These are phyloP conservation scores for Xylocampa areola DNA, from an alignment of 2,888 invertebrate genomes.

Conservation along the genomic window DNA sequence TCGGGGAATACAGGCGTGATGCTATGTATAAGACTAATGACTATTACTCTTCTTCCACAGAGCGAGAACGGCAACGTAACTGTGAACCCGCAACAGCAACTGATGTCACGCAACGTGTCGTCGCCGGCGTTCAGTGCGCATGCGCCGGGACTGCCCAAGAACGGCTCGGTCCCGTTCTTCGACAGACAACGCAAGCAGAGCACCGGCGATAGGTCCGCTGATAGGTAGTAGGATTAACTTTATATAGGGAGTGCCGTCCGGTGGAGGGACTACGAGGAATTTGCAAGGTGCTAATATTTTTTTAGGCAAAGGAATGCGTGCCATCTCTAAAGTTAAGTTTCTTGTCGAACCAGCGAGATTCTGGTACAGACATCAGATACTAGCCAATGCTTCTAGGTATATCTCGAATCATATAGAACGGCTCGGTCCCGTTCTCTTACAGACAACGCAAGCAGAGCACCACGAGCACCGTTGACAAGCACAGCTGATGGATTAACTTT, in stretches of 20 bases:
- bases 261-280: constrained; percentile 17
- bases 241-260: constrained; percentile 53
- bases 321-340: too few species aligned
- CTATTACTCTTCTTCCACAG: constrained; percentile 59
- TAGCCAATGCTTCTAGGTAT: too few species aligned
- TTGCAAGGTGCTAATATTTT: constrained; percentile 5
- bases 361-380: too few species aligned
- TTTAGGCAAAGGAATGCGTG: too few species aligned
- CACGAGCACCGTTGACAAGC: constrained; percentile 89
- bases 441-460: constrained; percentile 95
- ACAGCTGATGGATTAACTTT: too few species aligned
- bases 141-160: constrained; percentile 93
- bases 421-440: constrained; percentile 97
- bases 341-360: too few species aligned
- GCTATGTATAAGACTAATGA: too few species aligned
- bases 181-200: constrained; percentile 96
- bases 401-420: too few species aligned
- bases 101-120: constrained; percentile 95
- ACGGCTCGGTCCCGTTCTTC: constrained; percentile 97
- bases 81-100: constrained; percentile 67
- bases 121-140: constrained; percentile 95
- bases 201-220: constrained; percentile 92
- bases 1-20: too few species aligned
- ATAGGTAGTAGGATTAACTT: constrained; percentile 68
- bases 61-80: constrained; percentile 75